Evolutionary conservation across 2,797 vertebrate genomes (phyloP).

Genomic region (Tolypeutes matacus): DNA sequence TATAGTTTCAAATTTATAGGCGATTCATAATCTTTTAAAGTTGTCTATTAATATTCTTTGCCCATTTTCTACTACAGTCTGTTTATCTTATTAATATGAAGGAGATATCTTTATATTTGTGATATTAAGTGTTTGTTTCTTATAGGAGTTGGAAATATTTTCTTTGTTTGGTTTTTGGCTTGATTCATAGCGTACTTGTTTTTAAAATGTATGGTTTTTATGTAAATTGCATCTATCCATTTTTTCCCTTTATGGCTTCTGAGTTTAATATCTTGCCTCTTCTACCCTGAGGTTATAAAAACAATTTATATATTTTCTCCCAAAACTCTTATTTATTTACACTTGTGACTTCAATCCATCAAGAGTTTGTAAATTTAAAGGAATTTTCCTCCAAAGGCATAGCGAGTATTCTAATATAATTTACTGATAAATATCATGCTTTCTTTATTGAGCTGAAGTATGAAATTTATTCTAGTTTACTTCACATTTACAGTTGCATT

Average conservation of each 20-base stretch:
- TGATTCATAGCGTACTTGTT: neutral
- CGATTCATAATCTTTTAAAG: neutral
- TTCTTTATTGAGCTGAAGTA: neutral
- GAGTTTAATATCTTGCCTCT: neutral
- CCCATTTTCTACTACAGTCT: neutral
- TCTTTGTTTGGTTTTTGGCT: neutral
- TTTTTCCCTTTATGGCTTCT: neutral
- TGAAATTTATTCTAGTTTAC: neutral
- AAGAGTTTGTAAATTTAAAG: neutral
- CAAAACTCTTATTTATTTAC: neutral
- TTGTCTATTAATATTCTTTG: neutral
- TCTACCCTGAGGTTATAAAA: neutral
- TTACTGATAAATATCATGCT: neutral
- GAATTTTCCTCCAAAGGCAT: neutral
- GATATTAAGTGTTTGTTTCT: neutral
- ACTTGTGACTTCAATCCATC: neutral
- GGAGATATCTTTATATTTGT: neutral
- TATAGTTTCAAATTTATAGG: neutral
- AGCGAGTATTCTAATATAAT: neutral
- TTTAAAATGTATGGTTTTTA: neutral
- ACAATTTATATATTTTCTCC: neutral
- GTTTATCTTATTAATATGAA: constrained; percentile 13
- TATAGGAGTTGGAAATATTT: neutral
- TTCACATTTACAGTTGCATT: no score
- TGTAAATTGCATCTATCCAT: neutral